Evolutionary conservation across 2,888 invertebrate species (phyloP).

Genomic region (Helobdella robusta): DNA sequence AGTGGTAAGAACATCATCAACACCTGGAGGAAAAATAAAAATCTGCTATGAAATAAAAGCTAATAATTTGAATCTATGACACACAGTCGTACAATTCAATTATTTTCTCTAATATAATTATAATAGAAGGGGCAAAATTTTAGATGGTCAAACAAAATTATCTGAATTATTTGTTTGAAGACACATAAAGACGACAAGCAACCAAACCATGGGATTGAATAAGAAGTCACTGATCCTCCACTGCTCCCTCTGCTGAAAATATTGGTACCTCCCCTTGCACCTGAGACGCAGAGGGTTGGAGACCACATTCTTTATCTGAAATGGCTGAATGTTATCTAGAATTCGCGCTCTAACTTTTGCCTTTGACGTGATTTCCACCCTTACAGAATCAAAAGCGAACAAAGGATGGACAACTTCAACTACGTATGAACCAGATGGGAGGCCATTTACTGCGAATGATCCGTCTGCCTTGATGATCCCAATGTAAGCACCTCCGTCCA

Average conservation of each 20-base stretch:
- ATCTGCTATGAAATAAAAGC: background rate
- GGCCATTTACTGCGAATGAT: slow-evolving; percentile 71
- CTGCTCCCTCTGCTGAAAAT: slow-evolving; percentile 84
- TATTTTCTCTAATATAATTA: background rate
- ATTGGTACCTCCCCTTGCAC: slow-evolving; percentile 61
- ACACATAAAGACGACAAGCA: background rate
- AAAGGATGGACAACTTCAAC: slow-evolving; percentile 83
- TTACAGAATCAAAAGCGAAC: slow-evolving; percentile 79
- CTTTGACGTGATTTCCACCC: slow-evolving; percentile 93
- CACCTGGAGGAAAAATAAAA: slow-evolving; percentile 52
- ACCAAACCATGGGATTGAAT: slow-evolving; percentile 77
- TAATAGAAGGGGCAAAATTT: too few relatives aligned
- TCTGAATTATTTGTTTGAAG: background rate
- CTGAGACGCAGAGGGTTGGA: slow-evolving; percentile 85
- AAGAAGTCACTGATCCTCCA: slow-evolving; percentile 93
- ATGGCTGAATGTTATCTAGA: slow-evolving; percentile 84
- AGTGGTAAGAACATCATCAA: slow-evolving; percentile 92
- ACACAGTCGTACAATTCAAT: background rate
- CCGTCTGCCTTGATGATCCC: slow-evolving; percentile 82
- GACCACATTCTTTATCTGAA: slow-evolving; percentile 61
- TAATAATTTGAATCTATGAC: background rate
- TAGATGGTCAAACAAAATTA: background rate
- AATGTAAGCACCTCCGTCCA: slow-evolving; percentile 78
- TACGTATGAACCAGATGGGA: slow-evolving; percentile 64
- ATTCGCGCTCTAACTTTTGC: slow-evolving; percentile 90